A percentile compares a stretch with the other conserved stretches of the same genome.
Evolutionary conservation across 2,797 vertebrate genomes (phyloP).

Genomic region (Stomatorhinus walkeri): DNA sequence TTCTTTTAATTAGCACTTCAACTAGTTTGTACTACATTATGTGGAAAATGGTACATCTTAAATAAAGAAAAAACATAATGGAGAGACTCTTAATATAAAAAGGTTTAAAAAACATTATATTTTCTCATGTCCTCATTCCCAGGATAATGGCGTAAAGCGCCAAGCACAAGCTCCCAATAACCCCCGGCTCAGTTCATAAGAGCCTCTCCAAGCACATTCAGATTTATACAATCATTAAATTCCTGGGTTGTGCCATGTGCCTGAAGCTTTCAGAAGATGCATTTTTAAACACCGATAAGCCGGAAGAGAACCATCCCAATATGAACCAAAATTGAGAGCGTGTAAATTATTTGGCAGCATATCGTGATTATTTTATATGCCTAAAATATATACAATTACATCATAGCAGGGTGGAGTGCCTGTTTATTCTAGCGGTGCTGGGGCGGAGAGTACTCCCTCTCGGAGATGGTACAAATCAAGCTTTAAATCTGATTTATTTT

Average conservation of each 20-base stretch:
- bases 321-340: slow-evolving; percentile 40
- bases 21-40: slow-evolving; percentile 55
- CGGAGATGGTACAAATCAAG: not conserved
- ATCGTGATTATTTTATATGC: slow-evolving; percentile 43
- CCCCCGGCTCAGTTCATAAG: slow-evolving; percentile 45
- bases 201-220: slow-evolving; percentile 46
- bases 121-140: slow-evolving; percentile 47
- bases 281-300: slow-evolving; percentile 43
- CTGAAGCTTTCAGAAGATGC: slow-evolving; percentile 40
- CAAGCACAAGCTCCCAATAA: slow-evolving; percentile 45
- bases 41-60: slow-evolving; percentile 50
- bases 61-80: slow-evolving; percentile 48
- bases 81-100: slow-evolving; percentile 49
- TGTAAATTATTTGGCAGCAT: slow-evolving; percentile 40
- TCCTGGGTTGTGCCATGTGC: slow-evolving; percentile 37
- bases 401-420: not conserved
- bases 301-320: slow-evolving; percentile 34
- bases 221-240: slow-evolving; percentile 52
- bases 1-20: slow-evolving; percentile 61
- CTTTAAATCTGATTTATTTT: not conserved
- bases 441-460: not conserved
- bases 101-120: slow-evolving; percentile 49
- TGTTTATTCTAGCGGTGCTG: not conserved
- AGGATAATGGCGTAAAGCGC: slow-evolving; percentile 49
- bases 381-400: slow-evolving; percentile 26